These are phyloP conservation scores for Drosophila rufa DNA, from an alignment of 1,140 invertebrate species.

Conservation along the genomic window DNA sequence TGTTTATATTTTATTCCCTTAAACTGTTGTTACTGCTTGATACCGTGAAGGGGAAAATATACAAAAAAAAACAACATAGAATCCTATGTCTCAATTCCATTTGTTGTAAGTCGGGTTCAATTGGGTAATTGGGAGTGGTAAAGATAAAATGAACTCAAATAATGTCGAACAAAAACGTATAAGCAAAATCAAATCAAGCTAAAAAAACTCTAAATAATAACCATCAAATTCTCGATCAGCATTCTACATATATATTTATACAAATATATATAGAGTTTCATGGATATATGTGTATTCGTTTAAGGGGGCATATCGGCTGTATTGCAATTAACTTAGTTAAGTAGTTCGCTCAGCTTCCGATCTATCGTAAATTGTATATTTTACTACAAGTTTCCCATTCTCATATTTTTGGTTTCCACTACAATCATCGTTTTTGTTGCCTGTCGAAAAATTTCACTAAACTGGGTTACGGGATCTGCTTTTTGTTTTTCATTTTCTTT, in stretches of 20 bases:
- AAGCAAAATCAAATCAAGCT: conserved; percentile 39
- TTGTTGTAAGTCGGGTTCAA: conserved; percentile 38
- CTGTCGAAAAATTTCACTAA: conserved; percentile 82
- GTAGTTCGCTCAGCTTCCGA: conserved; percentile 67
- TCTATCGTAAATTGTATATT: conserved; percentile 77
- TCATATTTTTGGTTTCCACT: conserved; percentile 53
- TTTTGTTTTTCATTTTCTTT: conserved; percentile 8
- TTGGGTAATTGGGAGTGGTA: background rate
- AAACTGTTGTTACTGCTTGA: conserved; percentile 48
- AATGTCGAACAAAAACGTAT: conserved; percentile 34
- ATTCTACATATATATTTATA: conserved; percentile 38
- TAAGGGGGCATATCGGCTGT: conserved; percentile 56
- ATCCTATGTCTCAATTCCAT: conserved; percentile 78
- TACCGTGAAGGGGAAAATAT: conserved; percentile 10
- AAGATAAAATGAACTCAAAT: background rate
- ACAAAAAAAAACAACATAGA: conserved; percentile 15
- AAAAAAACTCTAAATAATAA: conserved; percentile 39
- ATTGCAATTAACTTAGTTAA: conserved; percentile 49
- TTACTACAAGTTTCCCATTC: conserved; percentile 73
- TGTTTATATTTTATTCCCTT: conserved; percentile 62
- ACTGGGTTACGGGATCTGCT: conserved; percentile 72
- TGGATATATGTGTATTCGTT: conserved; percentile 52
- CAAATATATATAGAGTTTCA: conserved; percentile 33
- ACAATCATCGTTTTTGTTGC: conserved; percentile 56
- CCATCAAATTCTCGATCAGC: conserved; percentile 52